These are phyloP conservation scores for Aptenodytes forsteri DNA, from an alignment of 2,113 vertebrate genomes.

Conservation along the genomic window DNA sequence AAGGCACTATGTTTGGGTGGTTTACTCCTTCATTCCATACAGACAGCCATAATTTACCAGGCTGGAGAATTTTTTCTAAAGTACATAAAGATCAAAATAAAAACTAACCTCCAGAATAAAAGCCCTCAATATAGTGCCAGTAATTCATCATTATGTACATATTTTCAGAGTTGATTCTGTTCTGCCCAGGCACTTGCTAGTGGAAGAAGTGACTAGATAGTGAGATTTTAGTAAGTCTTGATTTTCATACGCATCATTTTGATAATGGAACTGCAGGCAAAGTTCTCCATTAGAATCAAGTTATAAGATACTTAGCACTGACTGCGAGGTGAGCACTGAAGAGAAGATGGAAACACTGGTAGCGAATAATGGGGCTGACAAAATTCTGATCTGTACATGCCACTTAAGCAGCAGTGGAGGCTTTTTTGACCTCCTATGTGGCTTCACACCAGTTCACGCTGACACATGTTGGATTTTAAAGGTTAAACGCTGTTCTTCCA, in stretches of 20 bases:
- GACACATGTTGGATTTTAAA: background rate
- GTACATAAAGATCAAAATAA: background rate
- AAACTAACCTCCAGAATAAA: background rate
- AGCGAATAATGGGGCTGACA: background rate
- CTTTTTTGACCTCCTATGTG: background rate
- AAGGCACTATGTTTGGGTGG: background rate
- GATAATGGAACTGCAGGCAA: background rate
- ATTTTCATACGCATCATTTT: background rate
- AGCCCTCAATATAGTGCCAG: background rate
- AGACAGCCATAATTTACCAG: background rate
- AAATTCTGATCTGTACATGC: background rate
- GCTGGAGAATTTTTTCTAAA: background rate
- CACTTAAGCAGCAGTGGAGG: background rate
- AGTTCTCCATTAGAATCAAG: background rate
- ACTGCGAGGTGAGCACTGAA: background rate
- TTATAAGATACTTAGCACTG: background rate
- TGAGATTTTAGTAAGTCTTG: background rate
- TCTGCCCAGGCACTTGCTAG: background rate
- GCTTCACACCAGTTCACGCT: background rate
- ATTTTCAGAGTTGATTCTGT: background rate
- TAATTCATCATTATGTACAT: background rate
- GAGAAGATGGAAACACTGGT: background rate
- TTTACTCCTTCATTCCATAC: background rate
- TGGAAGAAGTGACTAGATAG: background rate
- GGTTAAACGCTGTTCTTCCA: background rate